Evolutionary conservation across 1,140 invertebrate genomes (phyloP).

Genomic region (Drosophila rufa): DNA sequence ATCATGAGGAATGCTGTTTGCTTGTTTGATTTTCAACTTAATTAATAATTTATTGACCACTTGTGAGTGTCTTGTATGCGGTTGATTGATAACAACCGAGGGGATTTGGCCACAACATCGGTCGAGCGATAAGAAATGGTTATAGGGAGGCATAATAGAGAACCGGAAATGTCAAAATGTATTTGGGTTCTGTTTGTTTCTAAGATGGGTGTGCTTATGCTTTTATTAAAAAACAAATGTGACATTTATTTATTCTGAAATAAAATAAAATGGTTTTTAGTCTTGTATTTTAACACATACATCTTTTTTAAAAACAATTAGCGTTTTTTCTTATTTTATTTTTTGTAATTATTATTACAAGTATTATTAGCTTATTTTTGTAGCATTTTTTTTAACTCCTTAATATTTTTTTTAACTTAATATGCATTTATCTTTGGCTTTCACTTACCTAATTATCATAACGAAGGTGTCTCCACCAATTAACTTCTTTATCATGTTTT

Average conservation of each 20-base stretch:
- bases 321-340: too few relatives aligned
- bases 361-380: neutral
- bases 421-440: neutral
- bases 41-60: constrained; percentile 54
- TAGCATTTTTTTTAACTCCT: too few relatives aligned
- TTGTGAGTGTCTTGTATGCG: constrained; percentile 43
- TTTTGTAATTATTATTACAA: neutral
- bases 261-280: neutral
- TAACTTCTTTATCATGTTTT: neutral
- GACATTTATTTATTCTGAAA: neutral
- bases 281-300: too few relatives aligned
- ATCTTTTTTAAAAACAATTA: too few relatives aligned
- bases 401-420: neutral
- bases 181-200: neutral
- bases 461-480: neutral
- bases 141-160: neutral
- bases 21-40: constrained; percentile 48
- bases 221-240: neutral
- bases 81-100: constrained; percentile 37
- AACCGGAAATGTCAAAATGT: constrained; percentile 2
- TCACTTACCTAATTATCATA: neutral
- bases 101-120: constrained; percentile 23
- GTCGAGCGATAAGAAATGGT: neutral
- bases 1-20: constrained; percentile 36
- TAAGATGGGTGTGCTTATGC: neutral